A percentile compares a stretch with the other conserved stretches of the same genome.
Conservation (phyloP, 2,113 vertebrate genomes). For the Mustela nigripes region DNA sequence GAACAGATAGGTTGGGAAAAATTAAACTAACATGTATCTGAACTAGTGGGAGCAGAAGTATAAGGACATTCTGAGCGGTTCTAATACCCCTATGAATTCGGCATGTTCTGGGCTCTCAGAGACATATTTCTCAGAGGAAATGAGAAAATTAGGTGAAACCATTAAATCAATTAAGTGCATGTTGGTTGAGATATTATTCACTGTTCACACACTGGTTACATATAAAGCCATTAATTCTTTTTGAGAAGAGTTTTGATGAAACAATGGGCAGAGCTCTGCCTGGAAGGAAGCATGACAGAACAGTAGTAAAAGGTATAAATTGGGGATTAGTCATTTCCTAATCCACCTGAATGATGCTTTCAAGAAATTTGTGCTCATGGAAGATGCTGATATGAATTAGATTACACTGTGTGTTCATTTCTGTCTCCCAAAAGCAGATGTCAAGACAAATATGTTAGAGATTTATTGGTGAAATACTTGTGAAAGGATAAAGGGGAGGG, state of each 20-base stretch:
- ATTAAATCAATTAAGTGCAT: neutral
- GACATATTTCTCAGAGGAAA: neutral
- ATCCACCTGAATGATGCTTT: neutral
- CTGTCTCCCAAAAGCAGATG: neutral
- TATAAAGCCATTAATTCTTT: neutral
- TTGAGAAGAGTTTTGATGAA: neutral
- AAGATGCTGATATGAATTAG: neutral
- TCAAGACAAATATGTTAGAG: rapidly evolving
- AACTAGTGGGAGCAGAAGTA: neutral
- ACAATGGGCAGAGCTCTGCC: neutral
- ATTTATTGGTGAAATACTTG: neutral
- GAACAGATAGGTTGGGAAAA: neutral
- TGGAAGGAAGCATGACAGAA: neutral
- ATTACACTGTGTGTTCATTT: neutral
- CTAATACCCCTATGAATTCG: neutral
- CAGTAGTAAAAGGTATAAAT: neutral
- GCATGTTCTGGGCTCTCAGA: rapidly evolving
- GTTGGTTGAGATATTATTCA: neutral
- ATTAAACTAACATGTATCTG: neutral
- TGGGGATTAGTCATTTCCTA: neutral
- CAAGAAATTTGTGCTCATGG: neutral
- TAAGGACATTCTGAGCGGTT: neutral
- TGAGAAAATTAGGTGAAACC: neutral
- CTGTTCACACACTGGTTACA: neutral
- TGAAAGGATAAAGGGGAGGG: neutral